A percentile compares a stretch with the other conserved stretches of the same genome.
Evolutionary conservation across 2,797 vertebrate genomes (phyloP).

Genomic region (Sebastolobus alascanus): DNA sequence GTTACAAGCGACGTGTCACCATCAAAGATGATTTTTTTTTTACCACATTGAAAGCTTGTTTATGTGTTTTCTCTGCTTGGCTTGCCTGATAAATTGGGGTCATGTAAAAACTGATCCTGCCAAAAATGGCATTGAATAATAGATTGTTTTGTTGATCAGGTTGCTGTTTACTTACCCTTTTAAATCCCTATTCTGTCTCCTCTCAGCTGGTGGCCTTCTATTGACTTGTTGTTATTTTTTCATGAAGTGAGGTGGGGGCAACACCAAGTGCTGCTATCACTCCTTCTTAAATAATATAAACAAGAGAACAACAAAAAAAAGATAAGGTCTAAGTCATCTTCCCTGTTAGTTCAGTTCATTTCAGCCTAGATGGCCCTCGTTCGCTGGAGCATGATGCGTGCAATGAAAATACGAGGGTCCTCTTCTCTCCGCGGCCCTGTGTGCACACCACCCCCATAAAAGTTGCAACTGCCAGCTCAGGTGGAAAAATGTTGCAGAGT

Average conservation of each 20-base stretch:
- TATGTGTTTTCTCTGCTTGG: conserved; percentile 64
- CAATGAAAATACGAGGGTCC: conserved; percentile 77
- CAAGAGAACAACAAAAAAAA: conserved; percentile 68
- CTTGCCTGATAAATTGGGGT: conserved; percentile 80
- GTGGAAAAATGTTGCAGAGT: conserved; percentile 97
- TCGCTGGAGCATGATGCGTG: conserved; percentile 87
- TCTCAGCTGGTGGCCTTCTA: conserved; percentile 93
- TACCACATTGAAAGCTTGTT: conserved; percentile 44
- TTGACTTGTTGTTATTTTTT: conserved; percentile 94
- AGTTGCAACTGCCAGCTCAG: conserved; percentile 98
- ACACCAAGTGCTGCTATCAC: conserved; percentile 89
- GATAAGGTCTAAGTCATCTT: conserved; percentile 86
- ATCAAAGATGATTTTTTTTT: conserved; percentile 48
- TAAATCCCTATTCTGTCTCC: conserved; percentile 90
- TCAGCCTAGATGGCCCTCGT: conserved; percentile 89
- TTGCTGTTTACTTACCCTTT: conserved; percentile 95
- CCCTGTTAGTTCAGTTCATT: conserved; percentile 96
- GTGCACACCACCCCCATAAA: conserved; percentile 89
- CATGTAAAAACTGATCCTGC: conserved; percentile 90
- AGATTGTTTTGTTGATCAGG: conserved; percentile 91
- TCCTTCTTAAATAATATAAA: conserved; percentile 87
- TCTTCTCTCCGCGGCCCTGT: conserved; percentile 70
- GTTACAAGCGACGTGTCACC: conserved; percentile 43
- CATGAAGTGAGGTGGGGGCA: conserved; percentile 92
- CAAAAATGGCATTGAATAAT: conserved; percentile 95